Evolutionary conservation across 2,888 invertebrate species (phyloP), one percentile per base, ranked within the genome.

Genomic region (Petrophora chlorosata): DNA sequence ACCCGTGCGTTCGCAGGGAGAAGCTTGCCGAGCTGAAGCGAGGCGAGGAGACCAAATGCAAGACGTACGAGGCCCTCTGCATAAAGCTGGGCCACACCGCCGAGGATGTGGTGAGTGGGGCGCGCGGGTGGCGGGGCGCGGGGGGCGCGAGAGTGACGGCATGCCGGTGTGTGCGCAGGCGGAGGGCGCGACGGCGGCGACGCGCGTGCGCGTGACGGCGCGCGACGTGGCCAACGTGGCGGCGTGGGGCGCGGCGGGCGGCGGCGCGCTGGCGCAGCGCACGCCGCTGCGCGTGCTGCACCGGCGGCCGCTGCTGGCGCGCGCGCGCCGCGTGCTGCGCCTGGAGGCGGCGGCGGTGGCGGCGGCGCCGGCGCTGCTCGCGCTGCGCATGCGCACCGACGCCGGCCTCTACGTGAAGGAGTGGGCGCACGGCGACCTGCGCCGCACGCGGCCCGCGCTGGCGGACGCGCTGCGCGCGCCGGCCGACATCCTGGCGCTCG

Each of bases 321-420:
- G 98, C 42, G 87, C 91, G 3, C 92, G 95, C 52, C 88, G 87
- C 0, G 92, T 98, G 48, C 91, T 94, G 64, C 90, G 91, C 22
- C 35, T 85, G n/a, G 22, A 42, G n/a, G 94, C 94, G 0, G 79
- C 82, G 14, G 67, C 79, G 0, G 83, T 94, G 3, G 3, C 79
- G 86, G 70, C 82, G 25, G 3, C 10, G 10, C 1, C 1, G 0
- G 76, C 87, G 55, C 82, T 94, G 36, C 93, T 98, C 65, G 87
- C 92, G 33, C 69, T 98, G 16, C 91, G 92, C 50, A 64, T 98
- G 12, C 92, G 92, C 35, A 96, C 97, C 0, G 95, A 97, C 73
- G 98, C 98, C 5, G 98, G 98, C 28, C 97, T 98, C 25, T 99
- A 99, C 78, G 94, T 99, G 0, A 99, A 99, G 85, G 99, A 99